Evolutionary conservation across 2,113 vertebrate species (phyloP), one percentile per base, ranked within the genome.

Genomic region (Perca flavescens): DNA sequence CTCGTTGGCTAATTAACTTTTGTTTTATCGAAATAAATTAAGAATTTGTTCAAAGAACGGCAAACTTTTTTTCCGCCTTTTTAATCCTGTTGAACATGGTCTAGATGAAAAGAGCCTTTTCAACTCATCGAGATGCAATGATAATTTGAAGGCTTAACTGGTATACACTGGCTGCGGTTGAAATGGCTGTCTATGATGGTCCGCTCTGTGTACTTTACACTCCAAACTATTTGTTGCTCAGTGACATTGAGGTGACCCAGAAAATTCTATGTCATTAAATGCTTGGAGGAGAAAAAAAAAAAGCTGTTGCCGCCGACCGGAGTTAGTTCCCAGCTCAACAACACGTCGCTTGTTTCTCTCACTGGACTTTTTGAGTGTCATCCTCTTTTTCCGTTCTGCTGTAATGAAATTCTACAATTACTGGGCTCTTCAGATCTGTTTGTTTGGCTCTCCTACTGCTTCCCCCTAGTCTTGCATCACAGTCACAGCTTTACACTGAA

Each of bases 211-310:
- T 56, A 54, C 87, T 86, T 83, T 74, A 77, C 56, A 65, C 87
- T 73, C 66, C 70, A 75, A 80, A 83, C 81, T 82, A 78, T 84
- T 83, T 61, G 84, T 80, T 78, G 88, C 56, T 85, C 73, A 14
- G 64, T 89, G 92, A 93, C 92, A 85, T 85, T 86, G 80, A 77
- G 47, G 60, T 87, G 93, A 95, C 89, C 92, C 83, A 73, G 87
- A 92, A 92, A 77, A 92, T 86, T 87, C 58, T 17, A 36, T 83
- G 74, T 88, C 64, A 84, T 94, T 91, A 91, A 91, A 90, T 66
- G 87, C 86, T 80, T 74, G 57, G 22, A 72, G 85, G 34, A 7
- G 8, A 10, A 43, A 43, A 43, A 43, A 43, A 43, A 76, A 74
- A n/a, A 65, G 74, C 75, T 70, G 73, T 70, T 19, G 63, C 25